Conservation (phyloP, 2,888 invertebrate species). For the Heliconius erato region DNA sequence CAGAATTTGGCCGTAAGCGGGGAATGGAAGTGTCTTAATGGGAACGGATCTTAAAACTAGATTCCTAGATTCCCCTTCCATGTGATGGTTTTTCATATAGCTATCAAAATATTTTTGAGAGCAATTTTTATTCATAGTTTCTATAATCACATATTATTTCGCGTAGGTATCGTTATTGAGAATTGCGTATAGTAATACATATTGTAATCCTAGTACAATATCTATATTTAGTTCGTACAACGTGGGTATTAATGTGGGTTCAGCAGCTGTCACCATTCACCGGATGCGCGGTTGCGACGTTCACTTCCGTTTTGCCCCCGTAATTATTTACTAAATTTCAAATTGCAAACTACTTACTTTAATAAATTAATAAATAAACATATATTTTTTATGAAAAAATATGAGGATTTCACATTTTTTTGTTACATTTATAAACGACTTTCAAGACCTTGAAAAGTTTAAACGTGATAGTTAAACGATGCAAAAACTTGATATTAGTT, state of each 20-base stretch:
- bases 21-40: no score
- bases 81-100: no score
- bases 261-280: slow-evolving; percentile 50
- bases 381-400: neutral
- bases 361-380: neutral
- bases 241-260: slow-evolving; percentile 6
- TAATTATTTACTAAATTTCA: slow-evolving; percentile 25
- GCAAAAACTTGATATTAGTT: no score
- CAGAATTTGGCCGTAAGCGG: no score
- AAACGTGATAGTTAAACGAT: no score
- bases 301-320: slow-evolving; percentile 40
- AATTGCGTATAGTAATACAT: neutral
- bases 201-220: neutral
- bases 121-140: no score
- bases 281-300: slow-evolving; percentile 58
- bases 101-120: no score
- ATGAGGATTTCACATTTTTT: neutral
- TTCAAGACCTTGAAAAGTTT: neutral
- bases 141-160: neutral
- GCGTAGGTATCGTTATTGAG: neutral
- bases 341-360: neutral
- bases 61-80: no score
- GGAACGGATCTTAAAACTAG: no score
- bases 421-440: neutral
- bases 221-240: slow-evolving; percentile 13